These are phyloP conservation scores for Podilymbus podiceps DNA, from an alignment of 2,113 vertebrate genomes.

Conservation along the genomic window DNA sequence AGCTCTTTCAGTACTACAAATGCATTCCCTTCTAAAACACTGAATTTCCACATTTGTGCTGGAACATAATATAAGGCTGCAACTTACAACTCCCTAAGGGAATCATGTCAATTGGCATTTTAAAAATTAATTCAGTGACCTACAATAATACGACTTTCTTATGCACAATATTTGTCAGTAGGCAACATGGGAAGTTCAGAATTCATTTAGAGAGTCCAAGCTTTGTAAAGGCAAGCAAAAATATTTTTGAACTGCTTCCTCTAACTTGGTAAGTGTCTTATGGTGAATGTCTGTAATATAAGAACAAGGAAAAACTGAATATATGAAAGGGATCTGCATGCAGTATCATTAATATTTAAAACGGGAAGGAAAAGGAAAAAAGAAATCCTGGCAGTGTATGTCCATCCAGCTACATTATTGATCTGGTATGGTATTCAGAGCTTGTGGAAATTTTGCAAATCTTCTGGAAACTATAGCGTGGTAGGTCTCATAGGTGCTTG, in stretches of 20 bases:
- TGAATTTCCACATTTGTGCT: conserved; percentile 77
- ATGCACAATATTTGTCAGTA: conserved; percentile 77
- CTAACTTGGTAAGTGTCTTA: conserved; percentile 6
- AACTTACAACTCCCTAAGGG: conserved; percentile 79
- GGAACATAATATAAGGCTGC: conserved; percentile 76
- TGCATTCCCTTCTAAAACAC: conserved; percentile 58
- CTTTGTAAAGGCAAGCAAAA: conserved; percentile 53
- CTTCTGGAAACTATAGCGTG: neutral
- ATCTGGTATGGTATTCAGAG: neutral
- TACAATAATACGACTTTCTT: conserved; percentile 87
- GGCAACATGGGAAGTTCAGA: conserved; percentile 64
- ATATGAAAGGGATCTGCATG: neutral
- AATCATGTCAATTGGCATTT: conserved; percentile 87
- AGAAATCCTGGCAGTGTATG: neutral
- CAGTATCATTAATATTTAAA: neutral
- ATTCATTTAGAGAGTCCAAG: conserved; percentile 45
- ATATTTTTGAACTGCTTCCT: conserved; percentile 32
- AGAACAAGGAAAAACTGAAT: neutral
- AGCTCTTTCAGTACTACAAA: conserved; percentile 24
- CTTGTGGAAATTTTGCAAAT: neutral
- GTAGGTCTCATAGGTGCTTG: neutral
- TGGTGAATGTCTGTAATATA: neutral
- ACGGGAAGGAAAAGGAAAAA: neutral
- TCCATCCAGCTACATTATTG: neutral
- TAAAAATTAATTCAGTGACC: conserved; percentile 95